Percentiles rank a stretch among this genome's conserved stretches.
Evolutionary conservation across 1,140 invertebrate species (phyloP).

Genomic region (Ceratina japonica): DNA sequence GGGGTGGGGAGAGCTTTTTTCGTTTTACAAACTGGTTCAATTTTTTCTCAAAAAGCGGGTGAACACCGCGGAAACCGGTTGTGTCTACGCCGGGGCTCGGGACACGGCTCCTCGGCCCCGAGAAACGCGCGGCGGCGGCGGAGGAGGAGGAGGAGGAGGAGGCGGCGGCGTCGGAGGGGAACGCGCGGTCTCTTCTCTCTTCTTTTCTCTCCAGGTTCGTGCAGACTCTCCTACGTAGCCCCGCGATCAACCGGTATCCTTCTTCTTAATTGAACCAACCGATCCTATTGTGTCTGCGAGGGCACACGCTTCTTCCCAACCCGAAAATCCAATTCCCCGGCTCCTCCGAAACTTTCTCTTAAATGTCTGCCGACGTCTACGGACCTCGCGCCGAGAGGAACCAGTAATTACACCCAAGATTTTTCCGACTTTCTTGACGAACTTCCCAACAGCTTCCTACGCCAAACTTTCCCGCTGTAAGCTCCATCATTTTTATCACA

Average conservation of each 20-base stretch:
- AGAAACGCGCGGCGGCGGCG: too few relatives aligned
- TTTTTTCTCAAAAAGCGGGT: constrained; percentile 79
- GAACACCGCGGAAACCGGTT: constrained; percentile 78
- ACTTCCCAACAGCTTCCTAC: neutral
- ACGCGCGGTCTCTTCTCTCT: constrained; percentile 50
- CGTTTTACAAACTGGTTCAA: constrained; percentile 80
- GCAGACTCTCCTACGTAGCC: constrained; percentile 41
- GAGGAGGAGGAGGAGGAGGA: constrained; percentile 9
- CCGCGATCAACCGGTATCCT: constrained; percentile 29
- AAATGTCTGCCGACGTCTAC: constrained; percentile 5
- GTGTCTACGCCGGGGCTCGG: constrained; percentile 65
- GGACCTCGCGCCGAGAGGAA: neutral
- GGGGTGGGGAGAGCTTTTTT: constrained; percentile 75
- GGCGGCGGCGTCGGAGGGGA: constrained; percentile 63
- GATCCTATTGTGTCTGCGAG: constrained; percentile 28
- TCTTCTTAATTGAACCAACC: constrained; percentile 45
- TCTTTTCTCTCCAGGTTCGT: constrained; percentile 50
- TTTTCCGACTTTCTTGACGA: constrained; percentile 1
- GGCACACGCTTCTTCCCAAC: neutral
- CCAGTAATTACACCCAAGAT: constrained; percentile 22
- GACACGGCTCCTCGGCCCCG: constrained; percentile 33
- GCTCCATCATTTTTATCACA: neutral
- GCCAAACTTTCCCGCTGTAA: neutral
- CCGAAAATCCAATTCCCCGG: constrained; percentile 34
- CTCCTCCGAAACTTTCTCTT: neutral